Base-by-base conservation (phyloP, 2,113 vertebrate species). In the Scalopus aquaticus region DNA sequence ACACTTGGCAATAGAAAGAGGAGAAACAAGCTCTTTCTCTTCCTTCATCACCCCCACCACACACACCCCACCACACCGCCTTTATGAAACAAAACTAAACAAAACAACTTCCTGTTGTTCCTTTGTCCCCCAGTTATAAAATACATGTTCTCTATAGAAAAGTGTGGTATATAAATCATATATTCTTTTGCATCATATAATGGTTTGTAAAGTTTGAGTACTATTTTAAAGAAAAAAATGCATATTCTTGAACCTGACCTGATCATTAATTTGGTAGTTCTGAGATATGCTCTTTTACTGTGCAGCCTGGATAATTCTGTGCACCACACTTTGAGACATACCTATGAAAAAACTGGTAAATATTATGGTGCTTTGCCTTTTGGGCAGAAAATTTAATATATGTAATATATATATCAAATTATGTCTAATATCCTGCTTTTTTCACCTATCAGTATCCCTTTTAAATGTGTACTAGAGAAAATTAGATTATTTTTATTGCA, bases 121-220 rank as follows among this genome's bases (percentile, higher is more conserved):
- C 9, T 35, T n/a, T 11, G 1, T 42, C 19, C 0, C 0, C 20
- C 28, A 26, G 16, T 77, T 96, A 54, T 56, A 88, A 90, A 83
- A 54, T 74, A 46, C 56, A 39, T 82, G 26, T 84, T 88, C 22
- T 95, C 37, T 76, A 6, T 91, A 91, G 76, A 73, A 90, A 81
- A 89, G 37, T 69, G 37, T 82, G n/a, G 44, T 74, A 79, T 85
- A 51, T 72, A 81, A 60, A 32, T 3, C 19, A 74, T 42, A n/a
- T 32, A 15, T n/a, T 74, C 20, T 81, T 73, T 16, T 22, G 3
- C 72, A 85, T 4, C 35, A 37, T 65, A 9, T 56, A 72, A 15
- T 72, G 11, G 16, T 35, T 81, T 81, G 15, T 93, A 88, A 84
- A 64, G 44, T 65, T 84, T 85, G 46, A 37, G 28, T 24, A 26